phyloP scores from a whole-genome alignment of 1,140 invertebrate genomes.

The Bombus fervidus region DNA sequence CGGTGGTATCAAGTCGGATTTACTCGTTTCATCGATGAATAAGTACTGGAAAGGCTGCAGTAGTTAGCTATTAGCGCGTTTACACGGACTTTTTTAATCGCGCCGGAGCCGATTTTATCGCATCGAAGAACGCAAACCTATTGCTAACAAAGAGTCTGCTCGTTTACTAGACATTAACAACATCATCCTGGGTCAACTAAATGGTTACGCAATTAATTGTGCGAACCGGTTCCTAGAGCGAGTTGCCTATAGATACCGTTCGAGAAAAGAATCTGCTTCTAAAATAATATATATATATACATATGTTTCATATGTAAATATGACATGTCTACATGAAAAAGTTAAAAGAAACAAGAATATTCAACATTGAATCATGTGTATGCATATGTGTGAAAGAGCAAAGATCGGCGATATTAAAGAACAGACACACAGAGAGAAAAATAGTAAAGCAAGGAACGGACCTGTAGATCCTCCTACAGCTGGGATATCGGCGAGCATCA shows the following conservation, averaged over 20 bases:
- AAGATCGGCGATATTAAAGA: slow-evolving; percentile 7
- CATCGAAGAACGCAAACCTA: background rate
- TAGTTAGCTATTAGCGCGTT: slow-evolving; percentile 10
- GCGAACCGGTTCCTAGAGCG: slow-evolving; percentile 40
- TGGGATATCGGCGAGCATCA: slow-evolving; percentile 43
- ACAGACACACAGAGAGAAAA: slow-evolving; percentile 1
- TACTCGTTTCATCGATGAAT: background rate
- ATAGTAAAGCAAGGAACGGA: slow-evolving; percentile 49
- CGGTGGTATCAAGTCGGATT: slow-evolving; percentile 16
- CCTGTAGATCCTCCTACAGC: slow-evolving; percentile 58
- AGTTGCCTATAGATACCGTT: slow-evolving; percentile 14
- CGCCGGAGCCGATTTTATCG: background rate
- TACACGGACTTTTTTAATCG: slow-evolving; percentile 34
- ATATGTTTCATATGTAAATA: background rate
- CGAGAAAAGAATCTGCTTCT: background rate
- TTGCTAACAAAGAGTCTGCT: background rate
- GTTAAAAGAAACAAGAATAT: background rate
- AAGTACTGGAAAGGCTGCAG: slow-evolving; percentile 27
- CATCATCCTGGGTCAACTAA: slow-evolving; percentile 33
- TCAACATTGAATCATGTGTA: background rate
- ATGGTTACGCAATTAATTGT: slow-evolving; percentile 42
- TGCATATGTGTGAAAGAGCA: slow-evolving; percentile 11
- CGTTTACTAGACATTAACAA: background rate
- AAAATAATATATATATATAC: background rate
- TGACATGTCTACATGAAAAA: background rate